Evolutionary conservation across 2,888 invertebrate species (phyloP), one percentile per base, ranked within the genome.

Genomic region (Aleiodes testaceus): DNA sequence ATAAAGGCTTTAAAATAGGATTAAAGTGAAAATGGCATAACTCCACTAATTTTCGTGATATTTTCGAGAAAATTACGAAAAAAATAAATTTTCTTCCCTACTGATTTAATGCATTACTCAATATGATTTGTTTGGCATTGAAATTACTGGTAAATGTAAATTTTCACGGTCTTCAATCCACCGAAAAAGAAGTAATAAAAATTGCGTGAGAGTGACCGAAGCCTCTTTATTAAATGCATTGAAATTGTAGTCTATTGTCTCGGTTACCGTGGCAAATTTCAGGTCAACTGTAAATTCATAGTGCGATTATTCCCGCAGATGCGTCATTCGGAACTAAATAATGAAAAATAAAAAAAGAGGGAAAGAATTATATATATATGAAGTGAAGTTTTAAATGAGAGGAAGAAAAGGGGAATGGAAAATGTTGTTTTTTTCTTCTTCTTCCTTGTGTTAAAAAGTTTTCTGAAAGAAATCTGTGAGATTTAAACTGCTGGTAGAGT

Each of bases 141-240:
- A 26, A 26, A 26, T 3, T 26, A 26, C 26, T 26, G 3, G 26
- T 5, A 26, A 26, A 26, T 26, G 26, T 5, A 26, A 26, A 26
- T 26, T 26, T 26, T 26, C 26, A 26, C 26, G 26, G 26, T 26
- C 26, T 26, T 26, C 26, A 26, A 26, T 26, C 26, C 4, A 26
- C 26, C 5, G 5, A 45, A 44, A 12, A 16, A 47, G 44, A 44
- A n/a, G 14, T 18, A 45, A 45, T 16, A 45, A 9, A 47, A 42
- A 44, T n/a, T 63, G 44, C 61, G 16, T 47, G 47, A 74, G 76
- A 77, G 79, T 80, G 69, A 72, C 9, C 14, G 16, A 66, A 67
- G 47, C 45, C 44, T 61, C 66, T 77, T 71, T 70, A 74, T 77
- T 77, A 75, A 73, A 75, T 63, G 69, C 55, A 67, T 26, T 61